Evolutionary conservation across 2,113 vertebrate species (phyloP).

Genomic region (Pelecanoides urinatrix): DNA sequence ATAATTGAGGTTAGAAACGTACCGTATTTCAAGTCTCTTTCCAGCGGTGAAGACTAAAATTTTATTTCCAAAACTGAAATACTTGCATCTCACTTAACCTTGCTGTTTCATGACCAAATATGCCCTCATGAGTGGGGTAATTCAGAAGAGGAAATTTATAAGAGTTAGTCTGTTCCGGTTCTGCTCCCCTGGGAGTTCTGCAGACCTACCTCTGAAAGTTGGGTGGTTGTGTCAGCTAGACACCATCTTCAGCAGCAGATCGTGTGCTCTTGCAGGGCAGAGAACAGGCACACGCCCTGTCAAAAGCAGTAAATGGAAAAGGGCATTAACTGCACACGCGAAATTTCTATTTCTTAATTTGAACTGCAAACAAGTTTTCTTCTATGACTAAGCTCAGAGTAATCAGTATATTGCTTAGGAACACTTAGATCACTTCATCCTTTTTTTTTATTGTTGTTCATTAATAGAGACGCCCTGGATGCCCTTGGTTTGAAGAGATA

Average conservation of each 20-base stretch:
- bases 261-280: neutral
- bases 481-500: slow-evolving; percentile 96
- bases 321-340: neutral
- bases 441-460: neutral
- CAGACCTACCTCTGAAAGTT: neutral
- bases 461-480: slow-evolving; percentile 90
- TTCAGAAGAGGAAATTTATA: neutral
- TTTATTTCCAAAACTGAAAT: neutral
- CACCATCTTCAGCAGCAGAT: neutral
- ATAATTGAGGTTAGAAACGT: neutral
- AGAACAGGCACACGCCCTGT: neutral
- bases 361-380: neutral
- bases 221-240: neutral
- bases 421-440: neutral
- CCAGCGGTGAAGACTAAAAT: neutral
- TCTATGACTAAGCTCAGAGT: slow-evolving; percentile 21
- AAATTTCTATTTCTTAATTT: neutral
- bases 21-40: neutral
- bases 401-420: slow-evolving; percentile 35
- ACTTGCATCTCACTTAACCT: neutral
- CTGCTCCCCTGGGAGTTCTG: neutral
- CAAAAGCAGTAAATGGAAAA: neutral
- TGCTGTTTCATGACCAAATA: neutral
- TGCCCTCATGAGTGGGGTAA: neutral
- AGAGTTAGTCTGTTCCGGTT: neutral